Percentiles rank a stretch among this genome's conserved stretches.
phyloP scores from a whole-genome alignment of 2,113 vertebrate genomes.

The Chaetodon trifascialis region DNA sequence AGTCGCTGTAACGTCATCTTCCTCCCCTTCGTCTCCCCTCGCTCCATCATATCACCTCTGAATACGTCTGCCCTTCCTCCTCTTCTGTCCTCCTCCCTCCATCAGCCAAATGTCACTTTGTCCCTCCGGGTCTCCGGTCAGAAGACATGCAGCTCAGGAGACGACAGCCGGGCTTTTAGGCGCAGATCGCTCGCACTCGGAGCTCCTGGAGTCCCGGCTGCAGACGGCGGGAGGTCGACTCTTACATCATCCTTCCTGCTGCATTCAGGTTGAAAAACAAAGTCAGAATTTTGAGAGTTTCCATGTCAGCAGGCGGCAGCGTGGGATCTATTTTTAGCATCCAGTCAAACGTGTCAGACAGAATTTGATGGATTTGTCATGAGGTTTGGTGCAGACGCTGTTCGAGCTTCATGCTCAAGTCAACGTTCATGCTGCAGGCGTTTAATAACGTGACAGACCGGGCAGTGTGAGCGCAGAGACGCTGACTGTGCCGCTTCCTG shows the following conservation, averaged over 20 bases:
- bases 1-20: constrained; percentile 33
- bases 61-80: not conserved
- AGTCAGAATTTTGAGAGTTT: not conserved
- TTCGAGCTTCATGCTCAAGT: no score
- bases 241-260: not conserved
- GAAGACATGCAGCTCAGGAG: not conserved
- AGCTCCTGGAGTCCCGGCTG: not conserved
- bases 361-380: no score
- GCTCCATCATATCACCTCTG: not conserved
- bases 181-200: constrained; percentile 15
- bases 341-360: not conserved
- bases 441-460: no score
- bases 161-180: constrained; percentile 41
- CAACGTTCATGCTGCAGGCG: no score
- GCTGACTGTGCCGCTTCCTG: no score
- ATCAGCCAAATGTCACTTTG: constrained; percentile 47
- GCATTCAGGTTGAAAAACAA: not conserved
- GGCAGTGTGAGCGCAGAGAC: no score
- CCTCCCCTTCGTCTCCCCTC: not conserved
- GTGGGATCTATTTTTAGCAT: not conserved
- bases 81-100: not conserved
- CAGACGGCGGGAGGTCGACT: constrained; percentile 6
- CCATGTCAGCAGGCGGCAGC: not conserved
- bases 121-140: constrained; percentile 34
- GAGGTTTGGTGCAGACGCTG: no score